Conservation (phyloP, 1,140 invertebrate species). For the Drosophila arizonae region DNA sequence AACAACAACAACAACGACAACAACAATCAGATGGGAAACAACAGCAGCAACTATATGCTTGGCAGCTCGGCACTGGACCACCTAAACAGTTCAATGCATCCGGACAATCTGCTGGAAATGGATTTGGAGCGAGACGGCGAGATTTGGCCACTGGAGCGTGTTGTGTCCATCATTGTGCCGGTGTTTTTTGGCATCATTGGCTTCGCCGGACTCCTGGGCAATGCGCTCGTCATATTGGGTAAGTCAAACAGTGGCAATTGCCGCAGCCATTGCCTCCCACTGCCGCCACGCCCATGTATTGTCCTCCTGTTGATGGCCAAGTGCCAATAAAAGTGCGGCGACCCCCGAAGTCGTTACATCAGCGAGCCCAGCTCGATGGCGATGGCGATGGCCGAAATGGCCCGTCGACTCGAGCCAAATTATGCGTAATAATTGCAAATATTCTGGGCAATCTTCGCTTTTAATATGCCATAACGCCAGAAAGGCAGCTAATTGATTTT, state of each 20-base stretch:
- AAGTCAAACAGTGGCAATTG: slow-evolving; percentile 37
- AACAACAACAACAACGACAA: slow-evolving; percentile 10
- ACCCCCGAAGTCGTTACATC: slow-evolving; percentile 48
- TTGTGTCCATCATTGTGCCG: slow-evolving; percentile 90
- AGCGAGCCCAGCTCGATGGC: slow-evolving; percentile 25
- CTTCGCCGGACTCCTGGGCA: slow-evolving; percentile 93
- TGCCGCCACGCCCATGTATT: not conserved
- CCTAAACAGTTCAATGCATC: slow-evolving; percentile 37
- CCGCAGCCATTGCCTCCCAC: not conserved
- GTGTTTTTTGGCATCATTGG: slow-evolving; percentile 94
- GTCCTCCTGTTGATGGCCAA: slow-evolving; percentile 1
- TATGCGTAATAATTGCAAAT: slow-evolving; percentile 75
- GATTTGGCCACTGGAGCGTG: slow-evolving; percentile 72
- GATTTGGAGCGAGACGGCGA: slow-evolving; percentile 60
- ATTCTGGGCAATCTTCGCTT: slow-evolving; percentile 15
- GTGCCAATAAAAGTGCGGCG: slow-evolving; percentile 3
- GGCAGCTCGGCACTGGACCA: slow-evolving; percentile 24
- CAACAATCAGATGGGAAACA: slow-evolving; percentile 18
- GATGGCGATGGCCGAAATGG: no score
- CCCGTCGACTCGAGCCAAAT: slow-evolving; percentile 49
- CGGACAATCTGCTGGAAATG: slow-evolving; percentile 62
- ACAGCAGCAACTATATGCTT: slow-evolving; percentile 29
- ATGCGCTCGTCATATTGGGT: slow-evolving; percentile 91
- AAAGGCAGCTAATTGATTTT: slow-evolving; percentile 41
- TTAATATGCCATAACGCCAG: slow-evolving; percentile 31